Evolutionary conservation across 2,888 invertebrate genomes (phyloP), one percentile per base, ranked within the genome.

Genomic region (Slavum lentiscoides): DNA sequence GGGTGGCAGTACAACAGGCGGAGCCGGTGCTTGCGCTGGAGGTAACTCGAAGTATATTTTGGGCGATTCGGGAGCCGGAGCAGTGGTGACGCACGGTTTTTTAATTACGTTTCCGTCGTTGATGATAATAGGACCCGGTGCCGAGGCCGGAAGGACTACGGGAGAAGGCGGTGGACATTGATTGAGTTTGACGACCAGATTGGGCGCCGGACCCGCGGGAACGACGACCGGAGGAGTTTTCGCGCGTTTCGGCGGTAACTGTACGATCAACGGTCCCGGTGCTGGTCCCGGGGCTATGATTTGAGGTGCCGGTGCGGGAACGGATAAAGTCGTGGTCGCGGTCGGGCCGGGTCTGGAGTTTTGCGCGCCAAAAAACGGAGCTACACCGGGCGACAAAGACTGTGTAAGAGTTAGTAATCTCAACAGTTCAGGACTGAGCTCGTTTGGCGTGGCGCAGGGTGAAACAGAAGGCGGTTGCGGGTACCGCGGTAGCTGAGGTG

Each of bases 101-200:
- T 70, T 13, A 0, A 30, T 2, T 1, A 17, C 23, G 9, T 55
- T 53, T 2, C 30, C 23, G 69, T 58, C 69, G 69, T 70, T 70
- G 69, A 70, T 70, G 19, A 70, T 58, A 7, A 70, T 70, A 2
- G 69, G 69, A 8, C 69, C 69, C 17, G 58, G 69, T 17, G 53
- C 30, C 1, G 43, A 6, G 0, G 19, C 4, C 3, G 69, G 69
- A 5, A 70, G 23, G 0, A 70, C 19, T 17, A 55, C 9, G 8
- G 69, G 69, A 0, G 23, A 19, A 7, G 30, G 17, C 8, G 53
- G 30, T 17, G 53, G 53, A 7, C 43, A 17, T 19, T 30, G 69
- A 1, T 30, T 6, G 30, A 70, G 7, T 5, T 58, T 70, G 23
- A 70, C 23, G 17, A 70, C 23, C 30, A 70, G 9, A 37, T 70